Evolutionary conservation across 2,797 vertebrate genomes (phyloP), one percentile per base, ranked within the genome.

Genomic region (Sebastes diploproa): DNA sequence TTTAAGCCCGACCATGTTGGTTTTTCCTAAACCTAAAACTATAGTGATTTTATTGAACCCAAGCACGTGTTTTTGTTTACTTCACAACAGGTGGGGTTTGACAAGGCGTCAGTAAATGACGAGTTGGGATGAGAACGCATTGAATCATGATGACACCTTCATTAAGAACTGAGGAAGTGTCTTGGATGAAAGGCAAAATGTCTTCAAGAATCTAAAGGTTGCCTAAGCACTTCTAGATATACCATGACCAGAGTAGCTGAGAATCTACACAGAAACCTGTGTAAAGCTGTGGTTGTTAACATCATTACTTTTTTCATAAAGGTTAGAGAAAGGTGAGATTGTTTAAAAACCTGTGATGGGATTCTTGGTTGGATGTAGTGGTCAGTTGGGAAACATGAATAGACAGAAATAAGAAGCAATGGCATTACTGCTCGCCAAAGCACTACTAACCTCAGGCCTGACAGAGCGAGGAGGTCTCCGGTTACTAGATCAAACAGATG

Each of bases 401-500:
- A 46, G 38, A 59, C 23, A 58, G 23, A 58, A 58, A 27, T 58
- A 27, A 58, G 55, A 27, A 58, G 55, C 23, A 58, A 58, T 16
- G 11, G 4, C 29, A 30, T 74, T 22, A 16, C 11, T 9, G 65
- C 54, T 54, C 9, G 65, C 13, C 46, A 23, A 5, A 12, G 30
- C 23, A 42, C 6, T 27, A 59, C 30, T 73, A 8, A 62, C 55
- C 58, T 59, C 6, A 56, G 50, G 46, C 9, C 10, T 58, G 9
- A 1, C 54, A 66, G 73, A 6, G 22, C 0, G n/a, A 36, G 74
- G 55, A 29, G 56, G 4, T 63, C 61, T 83, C 55, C n/a, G 18
- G 4, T 82, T 77, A 2, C 89, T 89, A 34, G 6, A 68, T 59
- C 23, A 87, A 72, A 80, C 16, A 64, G 22, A 63, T 23, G 66